These are phyloP conservation scores for Drosophila vallismaia DNA, from an alignment of 2,888 invertebrate species.

Conservation along the genomic window DNA sequence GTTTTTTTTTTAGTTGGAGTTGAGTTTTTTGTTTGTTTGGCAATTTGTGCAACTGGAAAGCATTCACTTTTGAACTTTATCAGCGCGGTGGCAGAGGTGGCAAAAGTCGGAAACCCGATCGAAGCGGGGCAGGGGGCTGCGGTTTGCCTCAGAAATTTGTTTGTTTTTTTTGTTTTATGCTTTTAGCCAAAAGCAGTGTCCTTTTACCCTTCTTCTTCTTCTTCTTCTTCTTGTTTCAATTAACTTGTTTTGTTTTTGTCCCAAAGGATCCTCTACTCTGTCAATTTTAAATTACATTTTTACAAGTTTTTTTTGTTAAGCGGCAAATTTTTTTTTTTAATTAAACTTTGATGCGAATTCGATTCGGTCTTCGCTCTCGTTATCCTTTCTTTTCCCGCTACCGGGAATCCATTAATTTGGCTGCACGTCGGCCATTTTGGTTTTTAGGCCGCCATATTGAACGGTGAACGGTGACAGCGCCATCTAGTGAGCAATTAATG, in stretches of 20 bases:
- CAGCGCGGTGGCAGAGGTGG: slow-evolving; percentile 35
- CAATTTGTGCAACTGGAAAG: slow-evolving; percentile 78
- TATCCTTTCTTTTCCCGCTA: no score
- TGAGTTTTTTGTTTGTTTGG: slow-evolving; percentile 71
- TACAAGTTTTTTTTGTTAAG: slow-evolving; percentile 50
- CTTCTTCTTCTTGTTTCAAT: slow-evolving; percentile 33
- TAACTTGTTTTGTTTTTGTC: slow-evolving; percentile 5
- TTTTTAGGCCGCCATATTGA: slow-evolving; percentile 62
- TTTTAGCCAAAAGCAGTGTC: background rate
- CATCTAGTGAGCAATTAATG: slow-evolving; percentile 75
- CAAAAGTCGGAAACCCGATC: slow-evolving; percentile 41
- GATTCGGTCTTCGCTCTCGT: background rate
- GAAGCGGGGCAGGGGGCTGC: background rate
- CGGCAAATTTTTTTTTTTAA: slow-evolving; percentile 58
- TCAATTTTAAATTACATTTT: slow-evolving; percentile 69
- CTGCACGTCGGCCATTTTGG: slow-evolving; percentile 29
- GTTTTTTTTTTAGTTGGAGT: background rate
- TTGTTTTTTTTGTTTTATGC: background rate
- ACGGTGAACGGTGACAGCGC: slow-evolving; percentile 55
- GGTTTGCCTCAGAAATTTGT: slow-evolving; percentile 18
- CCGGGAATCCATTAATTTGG: slow-evolving; percentile 10
- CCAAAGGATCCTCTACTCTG: slow-evolving; percentile 38
- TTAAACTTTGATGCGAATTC: slow-evolving; percentile 62
- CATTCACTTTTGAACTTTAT: slow-evolving; percentile 76
- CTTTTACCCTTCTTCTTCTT: slow-evolving; percentile 12